Percentiles rank a stretch among this genome's conserved stretches.
Evolutionary conservation across 2,113 vertebrate species (phyloP).

Genomic region (Paradoxurus hermaphroditus): DNA sequence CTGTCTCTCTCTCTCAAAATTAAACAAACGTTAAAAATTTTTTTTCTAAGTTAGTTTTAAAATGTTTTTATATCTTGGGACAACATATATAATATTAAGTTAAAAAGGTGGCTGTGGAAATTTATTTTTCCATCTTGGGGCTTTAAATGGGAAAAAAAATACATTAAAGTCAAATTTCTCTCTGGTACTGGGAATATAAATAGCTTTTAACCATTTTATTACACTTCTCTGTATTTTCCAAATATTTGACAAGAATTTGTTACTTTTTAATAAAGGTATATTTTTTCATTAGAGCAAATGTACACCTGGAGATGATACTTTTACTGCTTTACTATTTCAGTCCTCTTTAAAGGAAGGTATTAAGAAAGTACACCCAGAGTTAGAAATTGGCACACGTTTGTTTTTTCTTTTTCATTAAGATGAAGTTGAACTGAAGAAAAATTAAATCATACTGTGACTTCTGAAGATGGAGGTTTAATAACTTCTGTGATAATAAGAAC

Average conservation of each 20-base stretch:
- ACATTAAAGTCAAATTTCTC: not conserved
- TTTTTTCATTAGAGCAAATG: not conserved
- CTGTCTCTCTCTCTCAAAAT: too few species aligned
- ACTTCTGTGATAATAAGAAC: not conserved
- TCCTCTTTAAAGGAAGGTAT: not conserved
- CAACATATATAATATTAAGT: not conserved
- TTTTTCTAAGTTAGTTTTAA: not conserved
- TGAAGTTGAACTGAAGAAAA: not conserved
- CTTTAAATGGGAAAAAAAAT: not conserved
- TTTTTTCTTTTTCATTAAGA: not conserved
- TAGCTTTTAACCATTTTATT: not conserved
- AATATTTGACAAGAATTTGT: not conserved
- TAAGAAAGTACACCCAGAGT: not conserved
- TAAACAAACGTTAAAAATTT: too few species aligned
- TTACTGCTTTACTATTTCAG: not conserved
- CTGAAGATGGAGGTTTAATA: not conserved
- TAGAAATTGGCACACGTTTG: not conserved
- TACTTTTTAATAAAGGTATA: not conserved
- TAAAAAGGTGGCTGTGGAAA: not conserved
- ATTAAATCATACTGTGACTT: not conserved
- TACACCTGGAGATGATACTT: not conserved
- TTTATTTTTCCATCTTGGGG: not conserved
- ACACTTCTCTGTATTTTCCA: not conserved
- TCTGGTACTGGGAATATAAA: not conserved
- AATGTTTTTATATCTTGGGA: not conserved